phyloP scores from a whole-genome alignment of 2,888 invertebrate genomes.

The Ophraella communa region DNA sequence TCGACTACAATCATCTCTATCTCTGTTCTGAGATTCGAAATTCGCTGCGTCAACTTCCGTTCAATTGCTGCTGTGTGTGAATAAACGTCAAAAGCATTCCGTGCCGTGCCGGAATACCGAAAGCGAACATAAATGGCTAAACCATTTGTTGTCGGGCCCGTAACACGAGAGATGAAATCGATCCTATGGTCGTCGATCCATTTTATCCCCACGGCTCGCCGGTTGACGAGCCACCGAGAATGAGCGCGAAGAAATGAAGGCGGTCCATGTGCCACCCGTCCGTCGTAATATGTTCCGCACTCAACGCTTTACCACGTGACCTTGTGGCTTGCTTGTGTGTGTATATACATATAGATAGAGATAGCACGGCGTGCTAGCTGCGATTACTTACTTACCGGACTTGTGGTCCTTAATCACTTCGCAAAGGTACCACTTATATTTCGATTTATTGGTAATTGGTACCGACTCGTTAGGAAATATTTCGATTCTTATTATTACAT shows the following conservation, averaged over 20 bases:
- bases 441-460: too few relatives aligned
- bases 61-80: conserved; percentile 15
- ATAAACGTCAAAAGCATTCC: conserved; percentile 30
- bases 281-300: conserved; percentile 5
- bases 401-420: background rate
- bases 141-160: conserved; percentile 32
- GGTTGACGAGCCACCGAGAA: conserved; percentile 7
- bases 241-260: conserved; percentile 3
- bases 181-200: conserved; percentile 26
- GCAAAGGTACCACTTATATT: background rate
- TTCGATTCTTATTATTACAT: too few relatives aligned
- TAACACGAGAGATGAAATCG: conserved; percentile 31
- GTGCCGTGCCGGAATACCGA: conserved; percentile 26
- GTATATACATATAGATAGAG: conserved; percentile 21
- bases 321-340: conserved; percentile 32
- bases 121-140: conserved; percentile 24
- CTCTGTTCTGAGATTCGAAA: too few relatives aligned
- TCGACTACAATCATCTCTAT: too few relatives aligned
- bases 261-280: background rate
- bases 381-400: background rate
- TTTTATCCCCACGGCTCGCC: conserved; percentile 22
- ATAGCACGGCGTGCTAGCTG: conserved; percentile 7
- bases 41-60: conserved; percentile 24
- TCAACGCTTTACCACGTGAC: conserved; percentile 32
- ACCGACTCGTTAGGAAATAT: too few relatives aligned